Evolutionary conservation across 1,140 invertebrate genomes (phyloP).

Genomic region (Apis cerana): DNA sequence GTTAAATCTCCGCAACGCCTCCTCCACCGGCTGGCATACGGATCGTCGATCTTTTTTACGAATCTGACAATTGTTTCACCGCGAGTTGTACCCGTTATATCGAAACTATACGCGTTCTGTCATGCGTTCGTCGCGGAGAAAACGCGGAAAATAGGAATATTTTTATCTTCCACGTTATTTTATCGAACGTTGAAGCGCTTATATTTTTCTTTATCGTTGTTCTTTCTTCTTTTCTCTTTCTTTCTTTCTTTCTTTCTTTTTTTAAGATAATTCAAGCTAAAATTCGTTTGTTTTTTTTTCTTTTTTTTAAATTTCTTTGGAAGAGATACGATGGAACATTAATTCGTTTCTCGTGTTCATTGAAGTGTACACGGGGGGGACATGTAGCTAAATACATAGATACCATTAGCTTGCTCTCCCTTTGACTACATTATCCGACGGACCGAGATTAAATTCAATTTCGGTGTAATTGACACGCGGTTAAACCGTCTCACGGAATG

Average conservation of each 20-base stretch:
- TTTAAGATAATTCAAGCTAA: too few species aligned
- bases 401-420: neutral
- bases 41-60: neutral
- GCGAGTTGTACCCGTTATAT: neutral
- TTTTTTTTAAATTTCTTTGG: too few species aligned
- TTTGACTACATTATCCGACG: neutral
- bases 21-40: neutral
- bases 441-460: neutral
- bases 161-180: too few species aligned
- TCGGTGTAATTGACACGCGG: too few species aligned
- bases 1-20: conserved; percentile 20
- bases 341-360: neutral
- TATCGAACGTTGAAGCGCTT: too few species aligned
- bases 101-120: neutral
- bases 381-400: neutral
- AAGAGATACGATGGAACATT: too few species aligned
- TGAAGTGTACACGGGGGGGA: neutral
- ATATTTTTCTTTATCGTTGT: too few species aligned
- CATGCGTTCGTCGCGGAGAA: neutral
- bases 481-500: neutral
- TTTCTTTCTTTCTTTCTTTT: too few species aligned
- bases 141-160: too few species aligned
- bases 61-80: neutral
- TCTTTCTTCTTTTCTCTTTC: too few species aligned
- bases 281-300: too few species aligned